These are phyloP conservation scores for Rhamnusium bicolor DNA, from an alignment of 2,888 invertebrate genomes.

Conservation along the genomic window DNA sequence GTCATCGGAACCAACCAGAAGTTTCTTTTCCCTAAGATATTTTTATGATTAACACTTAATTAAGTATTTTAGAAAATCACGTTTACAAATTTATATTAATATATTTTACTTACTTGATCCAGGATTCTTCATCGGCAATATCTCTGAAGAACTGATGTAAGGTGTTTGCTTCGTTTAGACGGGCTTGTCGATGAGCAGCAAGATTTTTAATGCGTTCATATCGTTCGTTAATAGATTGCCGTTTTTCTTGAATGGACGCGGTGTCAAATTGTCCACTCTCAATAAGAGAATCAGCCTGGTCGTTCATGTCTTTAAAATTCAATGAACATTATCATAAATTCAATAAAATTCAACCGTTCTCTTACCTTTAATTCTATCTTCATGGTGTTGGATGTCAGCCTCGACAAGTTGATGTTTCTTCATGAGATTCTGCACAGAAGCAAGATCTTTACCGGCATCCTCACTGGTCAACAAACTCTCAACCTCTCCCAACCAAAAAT, in stretches of 20 bases:
- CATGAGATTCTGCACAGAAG: slow-evolving; percentile 98
- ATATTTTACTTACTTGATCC: slow-evolving; percentile 80
- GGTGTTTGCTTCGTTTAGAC: slow-evolving; percentile 96
- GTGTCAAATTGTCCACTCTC: slow-evolving; percentile 98
- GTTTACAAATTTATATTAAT: too few species aligned
- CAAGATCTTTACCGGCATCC: slow-evolving; percentile 98
- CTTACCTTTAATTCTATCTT: slow-evolving; percentile 89
- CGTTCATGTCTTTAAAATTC: slow-evolving; percentile 85
- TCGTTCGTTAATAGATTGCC: slow-evolving; percentile 96
- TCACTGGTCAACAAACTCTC: slow-evolving; percentile 96
- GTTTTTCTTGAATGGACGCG: slow-evolving; percentile 94
- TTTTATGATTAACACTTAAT: too few species aligned
- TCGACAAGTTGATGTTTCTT: slow-evolving; percentile 99
- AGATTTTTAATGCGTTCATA: slow-evolving; percentile 95
- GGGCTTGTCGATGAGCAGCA: slow-evolving; percentile 92
- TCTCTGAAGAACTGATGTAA: slow-evolving; percentile 99
- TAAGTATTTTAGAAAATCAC: too few species aligned
- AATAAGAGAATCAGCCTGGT: slow-evolving; percentile 95
- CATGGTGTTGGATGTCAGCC: slow-evolving; percentile 97
- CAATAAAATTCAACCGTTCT: too few species aligned
- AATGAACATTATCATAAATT: slow-evolving; percentile 25
- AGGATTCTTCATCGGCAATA: slow-evolving; percentile 99
- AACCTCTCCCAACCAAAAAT: slow-evolving; percentile 99
- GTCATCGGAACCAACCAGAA: slow-evolving; percentile 97
- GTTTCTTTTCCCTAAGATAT: slow-evolving; percentile 88